Base-by-base conservation (phyloP, 2,888 invertebrate species). In the Cataglyphis cursor region DNA sequence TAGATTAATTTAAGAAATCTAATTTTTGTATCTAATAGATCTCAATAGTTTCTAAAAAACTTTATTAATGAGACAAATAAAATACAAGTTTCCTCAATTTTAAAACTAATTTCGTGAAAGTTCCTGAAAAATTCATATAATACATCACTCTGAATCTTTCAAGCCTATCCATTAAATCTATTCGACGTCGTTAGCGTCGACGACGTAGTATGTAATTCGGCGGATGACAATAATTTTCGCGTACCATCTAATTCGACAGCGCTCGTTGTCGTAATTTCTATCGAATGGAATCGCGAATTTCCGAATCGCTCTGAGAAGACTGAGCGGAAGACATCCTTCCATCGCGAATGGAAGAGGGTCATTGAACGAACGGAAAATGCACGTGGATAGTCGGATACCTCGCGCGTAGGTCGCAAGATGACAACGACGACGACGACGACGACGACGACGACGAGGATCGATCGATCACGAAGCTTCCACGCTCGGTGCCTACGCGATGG, bases 381-480 rank as follows among this genome's bases (percentile, higher is more conserved):
- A 65, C 57, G 64, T 6, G 48, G n/a, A 61, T 35, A 31, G 65
- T 68, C 70, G 70, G 80, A 80, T 76, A 35, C 57, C 28, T 76
- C 68, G 68, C 62, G 83, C 86, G 89, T 85, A 84, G 89, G 83
- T 76, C 65, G 82, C 61, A 65, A 83, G 44, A 72, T 59, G 64
- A 48, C 68, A 35, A 62, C 59, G 65, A 44, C 73, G 62, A 64
- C 57, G 78, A 38, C 64, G 62, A 65, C 65, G 38, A 61, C 6
- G 57, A 72, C 28, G 41, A 74, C 66, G 65, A 57, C 66, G 62
- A 57, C 31, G 78, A 54, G 89, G 76, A 88, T 89, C 90, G 84
- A 89, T 88, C 84, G 88, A 86, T 89, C 83, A 65, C 44, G 10
- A 76, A 61, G 41, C 73, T 66, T 87, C 81, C 82, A 75, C 80